phyloP scores from a whole-genome alignment of 2,888 invertebrate species.

The Lepeophtheirus nordmannii region DNA sequence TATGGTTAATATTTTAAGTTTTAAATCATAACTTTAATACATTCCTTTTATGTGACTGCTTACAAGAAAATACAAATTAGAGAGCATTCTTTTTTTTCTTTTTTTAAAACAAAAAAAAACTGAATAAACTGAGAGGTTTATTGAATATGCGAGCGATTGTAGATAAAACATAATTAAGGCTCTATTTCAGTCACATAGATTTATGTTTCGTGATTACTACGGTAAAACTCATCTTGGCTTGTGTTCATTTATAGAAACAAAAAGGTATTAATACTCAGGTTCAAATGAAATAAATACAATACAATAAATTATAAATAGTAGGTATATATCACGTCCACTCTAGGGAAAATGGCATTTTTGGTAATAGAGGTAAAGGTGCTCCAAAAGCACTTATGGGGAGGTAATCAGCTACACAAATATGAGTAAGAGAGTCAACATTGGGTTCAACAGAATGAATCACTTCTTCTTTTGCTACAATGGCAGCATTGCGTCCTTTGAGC shows the following conservation, averaged over 20 bases:
- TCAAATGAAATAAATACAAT: too few relatives aligned
- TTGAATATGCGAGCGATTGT: too few relatives aligned
- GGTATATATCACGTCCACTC: constrained; percentile 2
- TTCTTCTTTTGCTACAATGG: background rate
- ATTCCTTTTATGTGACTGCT: background rate
- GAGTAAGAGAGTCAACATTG: background rate
- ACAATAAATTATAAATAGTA: too few relatives aligned
- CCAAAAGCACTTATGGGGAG: constrained; percentile 15
- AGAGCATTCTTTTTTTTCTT: too few relatives aligned
- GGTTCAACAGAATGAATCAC: background rate
- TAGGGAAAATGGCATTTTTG: background rate
- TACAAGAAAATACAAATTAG: too few relatives aligned
- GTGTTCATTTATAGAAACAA: too few relatives aligned
- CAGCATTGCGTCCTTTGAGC: background rate
- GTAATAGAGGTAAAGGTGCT: background rate
- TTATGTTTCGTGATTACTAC: background rate
- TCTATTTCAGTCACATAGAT: background rate
- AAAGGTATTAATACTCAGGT: too few relatives aligned
- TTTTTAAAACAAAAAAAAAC: too few relatives aligned
- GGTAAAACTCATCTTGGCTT: too few relatives aligned
- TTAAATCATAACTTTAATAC: background rate
- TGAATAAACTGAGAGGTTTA: too few relatives aligned
- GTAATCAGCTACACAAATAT: constrained; percentile 7
- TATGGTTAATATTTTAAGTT: background rate
- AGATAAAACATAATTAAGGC: too few relatives aligned